Percentiles rank a stretch among this genome's conserved stretches.
Conservation (phyloP, 2,113 vertebrate species). For the Scomber japonicus region DNA sequence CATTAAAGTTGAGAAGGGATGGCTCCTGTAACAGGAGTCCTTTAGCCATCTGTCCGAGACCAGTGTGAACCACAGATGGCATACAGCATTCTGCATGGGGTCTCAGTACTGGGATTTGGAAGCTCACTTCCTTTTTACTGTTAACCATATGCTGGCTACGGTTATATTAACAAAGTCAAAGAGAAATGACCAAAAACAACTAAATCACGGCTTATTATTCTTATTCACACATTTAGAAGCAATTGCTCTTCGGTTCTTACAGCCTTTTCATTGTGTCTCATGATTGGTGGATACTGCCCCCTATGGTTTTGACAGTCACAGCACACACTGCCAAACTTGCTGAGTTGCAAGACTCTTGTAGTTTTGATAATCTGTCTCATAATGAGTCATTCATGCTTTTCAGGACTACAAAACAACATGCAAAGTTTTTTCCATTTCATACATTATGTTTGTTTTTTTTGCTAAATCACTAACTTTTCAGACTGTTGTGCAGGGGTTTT, state of each 20-base stretch:
- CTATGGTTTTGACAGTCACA: constrained; percentile 51
- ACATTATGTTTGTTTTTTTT: constrained; percentile 1
- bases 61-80: constrained; percentile 74
- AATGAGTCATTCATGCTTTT: constrained; percentile 2
- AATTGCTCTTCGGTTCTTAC: background rate
- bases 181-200: background rate
- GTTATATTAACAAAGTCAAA: constrained; percentile 30
- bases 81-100: constrained; percentile 66
- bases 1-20: constrained; percentile 59
- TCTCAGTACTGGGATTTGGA: constrained; percentile 56
- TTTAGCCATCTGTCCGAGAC: constrained; percentile 74
- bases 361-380: constrained; percentile 10
- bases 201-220: constrained; percentile 15
- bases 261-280: background rate
- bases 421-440: background rate
- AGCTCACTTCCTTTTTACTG: constrained; percentile 58
- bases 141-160: constrained; percentile 53
- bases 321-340: constrained; percentile 43
- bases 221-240: background rate
- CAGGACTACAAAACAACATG: background rate
- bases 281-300: constrained; percentile 71
- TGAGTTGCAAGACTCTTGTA: constrained; percentile 21
- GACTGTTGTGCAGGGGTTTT: background rate
- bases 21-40: constrained; percentile 71
- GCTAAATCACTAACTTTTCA: background rate